A percentile compares a stretch with the other conserved stretches of the same genome.
Conservation (phyloP, 1,140 invertebrate species). For the Euglossa dilemma region DNA sequence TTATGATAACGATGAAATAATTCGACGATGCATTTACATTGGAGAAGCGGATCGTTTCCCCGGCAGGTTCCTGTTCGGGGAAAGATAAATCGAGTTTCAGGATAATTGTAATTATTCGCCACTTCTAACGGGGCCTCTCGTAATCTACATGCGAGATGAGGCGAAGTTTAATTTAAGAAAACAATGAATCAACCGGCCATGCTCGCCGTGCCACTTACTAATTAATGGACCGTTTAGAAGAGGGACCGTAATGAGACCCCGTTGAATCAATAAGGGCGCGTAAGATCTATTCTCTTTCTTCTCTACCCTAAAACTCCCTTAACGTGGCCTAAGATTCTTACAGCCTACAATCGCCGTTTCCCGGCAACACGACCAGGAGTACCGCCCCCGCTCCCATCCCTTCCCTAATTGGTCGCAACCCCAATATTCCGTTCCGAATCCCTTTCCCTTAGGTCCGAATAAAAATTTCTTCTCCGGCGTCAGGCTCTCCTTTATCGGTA, state of each 20-base stretch:
- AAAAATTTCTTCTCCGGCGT: neutral
- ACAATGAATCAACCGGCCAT: slow-evolving; percentile 46
- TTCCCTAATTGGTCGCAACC: slow-evolving; percentile 72
- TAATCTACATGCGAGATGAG: slow-evolving; percentile 12
- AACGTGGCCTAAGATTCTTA: slow-evolving; percentile 62
- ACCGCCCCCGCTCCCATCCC: slow-evolving; percentile 68
- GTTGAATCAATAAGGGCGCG: slow-evolving; percentile 73
- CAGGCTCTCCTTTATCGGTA: neutral
- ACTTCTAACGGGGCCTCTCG: neutral
- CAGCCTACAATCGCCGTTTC: slow-evolving; percentile 71
- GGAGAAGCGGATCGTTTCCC: neutral
- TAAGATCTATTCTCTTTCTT: slow-evolving; percentile 51
- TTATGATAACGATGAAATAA: slow-evolving; percentile 12
- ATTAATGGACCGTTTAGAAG: slow-evolving; percentile 69
- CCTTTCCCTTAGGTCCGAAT: slow-evolving; percentile 40
- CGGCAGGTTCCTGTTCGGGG: neutral
- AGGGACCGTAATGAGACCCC: slow-evolving; percentile 60
- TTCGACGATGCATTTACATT: slow-evolving; percentile 3
- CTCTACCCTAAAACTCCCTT: slow-evolving; percentile 62
- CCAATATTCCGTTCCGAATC: slow-evolving; percentile 56
- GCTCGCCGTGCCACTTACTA: slow-evolving; percentile 45
- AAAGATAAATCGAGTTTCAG: neutral
- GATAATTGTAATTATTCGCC: slow-evolving; percentile 8
- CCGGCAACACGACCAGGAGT: slow-evolving; percentile 71
- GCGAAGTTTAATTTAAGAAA: slow-evolving; percentile 41